phyloP scores from a whole-genome alignment of 2,113 vertebrate genomes.

The Cettia cetti region DNA sequence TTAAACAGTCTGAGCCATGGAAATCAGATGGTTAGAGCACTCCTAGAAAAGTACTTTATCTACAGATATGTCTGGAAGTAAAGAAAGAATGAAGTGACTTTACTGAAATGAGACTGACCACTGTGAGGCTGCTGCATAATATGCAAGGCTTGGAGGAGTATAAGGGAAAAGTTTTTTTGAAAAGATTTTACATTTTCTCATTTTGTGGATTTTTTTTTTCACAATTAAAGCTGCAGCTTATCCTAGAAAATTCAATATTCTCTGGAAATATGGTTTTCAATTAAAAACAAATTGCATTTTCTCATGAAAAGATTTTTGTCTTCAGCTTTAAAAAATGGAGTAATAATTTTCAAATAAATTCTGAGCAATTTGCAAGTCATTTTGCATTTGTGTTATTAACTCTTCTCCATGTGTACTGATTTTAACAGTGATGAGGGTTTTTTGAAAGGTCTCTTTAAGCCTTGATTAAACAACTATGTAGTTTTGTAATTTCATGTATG shows the following conservation, averaged over 20 bases:
- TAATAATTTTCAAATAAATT: slow-evolving; percentile 38
- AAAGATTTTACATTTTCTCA: slow-evolving; percentile 16
- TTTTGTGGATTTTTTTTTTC: background rate
- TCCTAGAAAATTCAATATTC: slow-evolving; percentile 73
- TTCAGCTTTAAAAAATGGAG: slow-evolving; percentile 3
- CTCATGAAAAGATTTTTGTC: slow-evolving; percentile 7
- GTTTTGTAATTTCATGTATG: slow-evolving; percentile 33
- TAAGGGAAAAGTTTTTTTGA: slow-evolving; percentile 46
- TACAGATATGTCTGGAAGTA: slow-evolving; percentile 79
- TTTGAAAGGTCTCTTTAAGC: slow-evolving; percentile 54
- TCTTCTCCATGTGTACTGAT: slow-evolving; percentile 27
- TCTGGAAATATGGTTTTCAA: slow-evolving; percentile 39
- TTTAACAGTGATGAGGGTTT: slow-evolving; percentile 17
- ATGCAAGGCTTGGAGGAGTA: slow-evolving; percentile 83
- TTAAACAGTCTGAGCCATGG: slow-evolving; percentile 77
- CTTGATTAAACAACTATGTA: slow-evolving; percentile 46
- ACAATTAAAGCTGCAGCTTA: slow-evolving; percentile 80
- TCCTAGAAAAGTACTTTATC: slow-evolving; percentile 72
- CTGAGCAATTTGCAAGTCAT: slow-evolving; percentile 9
- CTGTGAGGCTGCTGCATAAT: slow-evolving; percentile 82
- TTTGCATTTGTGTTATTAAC: slow-evolving; percentile 3
- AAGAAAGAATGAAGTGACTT: slow-evolving; percentile 76
- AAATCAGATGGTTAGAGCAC: slow-evolving; percentile 74
- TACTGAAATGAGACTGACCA: slow-evolving; percentile 82
- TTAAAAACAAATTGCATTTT: slow-evolving; percentile 41